phyloP scores from a whole-genome alignment of 2,888 invertebrate genomes.

The Gortyna flavago region DNA sequence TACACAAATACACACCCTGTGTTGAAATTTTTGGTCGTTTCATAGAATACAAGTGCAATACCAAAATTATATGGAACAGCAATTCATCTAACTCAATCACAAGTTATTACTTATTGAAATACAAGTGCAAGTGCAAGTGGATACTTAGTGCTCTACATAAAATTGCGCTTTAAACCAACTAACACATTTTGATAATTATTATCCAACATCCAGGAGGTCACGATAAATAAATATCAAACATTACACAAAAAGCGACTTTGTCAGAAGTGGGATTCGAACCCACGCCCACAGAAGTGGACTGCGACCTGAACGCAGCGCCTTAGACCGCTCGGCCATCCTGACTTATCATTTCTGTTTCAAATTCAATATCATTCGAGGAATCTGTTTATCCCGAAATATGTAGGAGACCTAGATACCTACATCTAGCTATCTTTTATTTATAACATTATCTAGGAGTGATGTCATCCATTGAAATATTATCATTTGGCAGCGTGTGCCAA shows the following conservation, averaged over 20 bases:
- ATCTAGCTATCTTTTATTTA: not conserved
- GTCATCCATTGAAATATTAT: constrained; percentile 20
- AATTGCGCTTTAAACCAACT: not conserved
- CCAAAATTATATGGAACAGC: no score
- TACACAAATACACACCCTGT: no score
- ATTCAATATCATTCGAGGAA: constrained; percentile 38
- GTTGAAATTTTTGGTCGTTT: no score
- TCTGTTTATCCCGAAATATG: not conserved
- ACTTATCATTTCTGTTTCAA: rapidly evolving
- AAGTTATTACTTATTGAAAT: not conserved
- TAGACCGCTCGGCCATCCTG: constrained; percentile 58
- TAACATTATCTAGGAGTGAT: constrained; percentile 15
- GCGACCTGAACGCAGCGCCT: constrained; percentile 58
- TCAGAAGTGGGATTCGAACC: constrained; percentile 58
- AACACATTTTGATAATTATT: no score
- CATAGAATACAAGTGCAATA: no score
- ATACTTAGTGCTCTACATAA: not conserved
- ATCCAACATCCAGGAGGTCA: not conserved
- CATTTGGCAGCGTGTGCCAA: constrained; percentile 8
- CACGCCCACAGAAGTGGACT: constrained; percentile 58
- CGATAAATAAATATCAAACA: not conserved
- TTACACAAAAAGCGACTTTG: constrained; percentile 23
- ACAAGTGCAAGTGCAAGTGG: no score
- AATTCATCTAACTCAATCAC: not conserved
- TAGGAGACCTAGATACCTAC: not conserved